A percentile compares a stretch with the other conserved stretches of the same genome.
phyloP scores from a whole-genome alignment of 2,113 vertebrate species.

The Leptosomus discolor region DNA sequence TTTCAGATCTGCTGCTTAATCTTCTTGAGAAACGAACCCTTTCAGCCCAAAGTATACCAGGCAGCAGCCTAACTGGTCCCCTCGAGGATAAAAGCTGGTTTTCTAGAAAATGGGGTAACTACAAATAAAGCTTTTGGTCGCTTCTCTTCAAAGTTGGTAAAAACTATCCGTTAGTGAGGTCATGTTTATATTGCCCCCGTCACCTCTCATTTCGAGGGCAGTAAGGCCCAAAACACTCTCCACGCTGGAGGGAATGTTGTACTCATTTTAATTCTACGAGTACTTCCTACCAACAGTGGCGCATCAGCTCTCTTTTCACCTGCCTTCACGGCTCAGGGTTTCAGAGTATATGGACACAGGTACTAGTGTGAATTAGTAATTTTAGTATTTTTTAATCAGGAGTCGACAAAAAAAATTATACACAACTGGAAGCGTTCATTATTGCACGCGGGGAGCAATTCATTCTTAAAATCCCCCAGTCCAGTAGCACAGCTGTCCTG shows the following conservation, averaged over 20 bases:
- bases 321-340: not conserved
- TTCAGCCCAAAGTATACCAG: not conserved
- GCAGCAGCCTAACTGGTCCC: not conserved
- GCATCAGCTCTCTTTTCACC: not conserved
- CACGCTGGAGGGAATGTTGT: rapidly evolving
- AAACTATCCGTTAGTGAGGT: not conserved
- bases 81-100: not conserved
- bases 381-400: not conserved
- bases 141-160: not conserved
- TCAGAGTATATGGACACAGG: rapidly evolving
- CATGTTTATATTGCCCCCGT: not conserved
- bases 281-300: not conserved
- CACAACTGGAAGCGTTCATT: not conserved
- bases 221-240: not conserved
- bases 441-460: not conserved
- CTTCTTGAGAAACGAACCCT: too few species aligned
- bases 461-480: not conserved
- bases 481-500: not conserved
- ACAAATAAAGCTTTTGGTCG: not conserved
- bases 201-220: not conserved
- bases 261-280: not conserved
- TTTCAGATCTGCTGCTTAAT: not conserved
- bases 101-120: not conserved
- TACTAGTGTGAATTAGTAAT: not conserved
- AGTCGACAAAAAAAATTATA: not conserved